phyloP scores from a whole-genome alignment of 2,113 vertebrate genomes.

The Prionailurus viverrinus region DNA sequence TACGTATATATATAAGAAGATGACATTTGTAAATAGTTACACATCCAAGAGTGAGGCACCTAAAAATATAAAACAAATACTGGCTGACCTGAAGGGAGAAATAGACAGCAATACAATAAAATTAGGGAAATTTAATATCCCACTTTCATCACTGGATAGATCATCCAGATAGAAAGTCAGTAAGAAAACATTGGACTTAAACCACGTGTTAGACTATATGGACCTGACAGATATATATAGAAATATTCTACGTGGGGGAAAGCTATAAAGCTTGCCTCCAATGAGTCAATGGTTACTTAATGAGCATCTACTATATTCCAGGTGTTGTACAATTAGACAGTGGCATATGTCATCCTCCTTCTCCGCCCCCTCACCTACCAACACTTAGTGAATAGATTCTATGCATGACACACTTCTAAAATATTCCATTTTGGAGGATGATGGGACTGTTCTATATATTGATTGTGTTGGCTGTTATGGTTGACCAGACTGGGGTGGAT shows the following conservation, averaged over 20 bases:
- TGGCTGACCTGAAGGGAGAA: background rate
- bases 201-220: background rate
- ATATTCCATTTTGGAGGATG: background rate
- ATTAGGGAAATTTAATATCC: background rate
- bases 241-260: background rate
- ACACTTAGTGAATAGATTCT: background rate
- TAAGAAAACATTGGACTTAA: background rate
- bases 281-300: background rate
- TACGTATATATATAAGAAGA: background rate
- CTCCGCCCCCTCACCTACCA: too few species aligned
- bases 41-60: background rate
- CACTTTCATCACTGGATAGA: background rate
- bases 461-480: conserved; percentile 73
- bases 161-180: background rate
- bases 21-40: background rate
- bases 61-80: background rate
- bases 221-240: background rate
- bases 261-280: background rate
- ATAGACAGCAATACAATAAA: background rate
- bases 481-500: conserved; percentile 88
- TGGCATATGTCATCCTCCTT: too few species aligned
- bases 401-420: background rate
- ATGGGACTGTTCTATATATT: background rate
- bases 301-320: background rate
- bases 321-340: background rate